Percentiles rank a stretch among this genome's conserved stretches.
phyloP scores from a whole-genome alignment of 2,888 invertebrate species.

The Lobophora halterata region DNA sequence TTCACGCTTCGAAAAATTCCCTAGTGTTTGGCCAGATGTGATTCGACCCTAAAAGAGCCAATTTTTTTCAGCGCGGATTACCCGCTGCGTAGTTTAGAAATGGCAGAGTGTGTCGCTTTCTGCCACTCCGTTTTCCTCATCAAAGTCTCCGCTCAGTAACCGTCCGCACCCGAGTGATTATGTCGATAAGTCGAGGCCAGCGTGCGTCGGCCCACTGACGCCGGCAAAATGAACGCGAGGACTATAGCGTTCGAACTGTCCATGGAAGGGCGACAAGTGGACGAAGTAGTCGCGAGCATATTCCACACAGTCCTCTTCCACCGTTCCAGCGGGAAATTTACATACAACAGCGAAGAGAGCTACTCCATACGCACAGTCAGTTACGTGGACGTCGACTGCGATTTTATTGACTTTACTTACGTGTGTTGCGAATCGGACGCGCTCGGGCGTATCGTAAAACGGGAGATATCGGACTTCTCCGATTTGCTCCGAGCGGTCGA shows the following conservation, averaged over 20 bases:
- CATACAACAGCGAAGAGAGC: slow-evolving; percentile 95
- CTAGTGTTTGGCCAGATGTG: too few species aligned
- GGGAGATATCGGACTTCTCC: slow-evolving; percentile 89
- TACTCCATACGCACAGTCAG: slow-evolving; percentile 98
- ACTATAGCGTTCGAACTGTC: slow-evolving; percentile 90
- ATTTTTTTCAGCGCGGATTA: slow-evolving; percentile 74
- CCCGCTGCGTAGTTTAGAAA: slow-evolving; percentile 59
- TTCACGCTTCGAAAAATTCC: too few species aligned
- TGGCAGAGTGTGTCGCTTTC: slow-evolving; percentile 49
- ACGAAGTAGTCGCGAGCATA: slow-evolving; percentile 94
- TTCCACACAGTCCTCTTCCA: slow-evolving; percentile 96
- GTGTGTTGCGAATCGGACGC: slow-evolving; percentile 94
- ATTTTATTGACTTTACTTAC: slow-evolving; percentile 98
- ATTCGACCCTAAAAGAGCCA: slow-evolving; percentile 66
- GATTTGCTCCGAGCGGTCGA: slow-evolving; percentile 88
- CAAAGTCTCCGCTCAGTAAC: slow-evolving; percentile 35
- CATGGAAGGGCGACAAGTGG: slow-evolving; percentile 94
- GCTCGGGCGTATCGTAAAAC: slow-evolving; percentile 86
- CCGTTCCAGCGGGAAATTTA: slow-evolving; percentile 94
- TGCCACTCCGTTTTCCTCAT: slow-evolving; percentile 32
- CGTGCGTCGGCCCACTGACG: slow-evolving; percentile 58
- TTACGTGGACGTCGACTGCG: slow-evolving; percentile 97
- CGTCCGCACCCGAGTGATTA: slow-evolving; percentile 46
- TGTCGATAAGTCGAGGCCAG: slow-evolving; percentile 46
- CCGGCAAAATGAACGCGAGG: slow-evolving; percentile 87